phyloP scores from a whole-genome alignment of 2,113 vertebrate genomes.

The Siniperca knerii region DNA sequence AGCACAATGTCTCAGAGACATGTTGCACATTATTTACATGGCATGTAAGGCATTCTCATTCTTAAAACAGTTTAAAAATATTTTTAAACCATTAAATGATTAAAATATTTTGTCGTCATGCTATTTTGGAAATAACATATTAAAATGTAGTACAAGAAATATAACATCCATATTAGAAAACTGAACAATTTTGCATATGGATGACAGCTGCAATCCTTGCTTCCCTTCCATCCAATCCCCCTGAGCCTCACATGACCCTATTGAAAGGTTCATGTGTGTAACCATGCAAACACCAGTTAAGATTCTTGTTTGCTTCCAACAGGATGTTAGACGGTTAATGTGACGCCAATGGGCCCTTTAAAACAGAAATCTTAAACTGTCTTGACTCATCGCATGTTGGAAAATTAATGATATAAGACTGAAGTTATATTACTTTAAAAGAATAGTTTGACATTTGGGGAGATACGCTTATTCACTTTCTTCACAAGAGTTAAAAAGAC shows the following conservation, averaged over 20 bases:
- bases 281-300: constrained; percentile 50
- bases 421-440: not conserved
- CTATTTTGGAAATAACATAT: constrained; percentile 55
- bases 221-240: not conserved
- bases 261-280: constrained; percentile 36
- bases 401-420: constrained; percentile 17
- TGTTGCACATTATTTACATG: constrained; percentile 68
- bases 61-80: not conserved
- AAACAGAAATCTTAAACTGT: constrained; percentile 41
- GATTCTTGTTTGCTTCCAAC: constrained; percentile 53
- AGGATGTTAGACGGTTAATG: constrained; percentile 59
- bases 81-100: constrained; percentile 7
- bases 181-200: constrained; percentile 19
- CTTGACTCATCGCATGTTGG: constrained; percentile 41
- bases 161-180: constrained; percentile 52
- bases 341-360: constrained; percentile 44
- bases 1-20: constrained; percentile 49
- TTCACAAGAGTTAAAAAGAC: not conserved
- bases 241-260: not conserved
- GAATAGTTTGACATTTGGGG: not conserved
- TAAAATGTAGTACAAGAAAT: not conserved
- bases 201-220: constrained; percentile 8
- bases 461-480: not conserved
- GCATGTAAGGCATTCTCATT: constrained; percentile 3
- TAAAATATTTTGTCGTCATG: constrained; percentile 15